A percentile compares a stretch with the other conserved stretches of the same genome.
These are phyloP conservation scores for Desoria tigrina DNA, from an alignment of 2,888 invertebrate species.

Conservation along the genomic window DNA sequence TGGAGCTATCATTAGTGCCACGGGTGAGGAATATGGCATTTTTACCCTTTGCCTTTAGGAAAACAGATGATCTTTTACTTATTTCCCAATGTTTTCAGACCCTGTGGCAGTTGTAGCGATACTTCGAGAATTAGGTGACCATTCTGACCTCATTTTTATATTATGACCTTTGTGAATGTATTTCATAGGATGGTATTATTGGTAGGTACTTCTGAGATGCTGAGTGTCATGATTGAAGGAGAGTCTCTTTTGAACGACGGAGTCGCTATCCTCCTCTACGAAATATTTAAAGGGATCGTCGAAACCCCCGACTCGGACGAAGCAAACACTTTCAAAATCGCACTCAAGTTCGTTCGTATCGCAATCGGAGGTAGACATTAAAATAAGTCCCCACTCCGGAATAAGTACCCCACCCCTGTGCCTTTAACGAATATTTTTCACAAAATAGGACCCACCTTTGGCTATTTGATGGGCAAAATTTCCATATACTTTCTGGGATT, in stretches of 20 bases:
- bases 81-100: slow-evolving; percentile 52
- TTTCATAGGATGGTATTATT: not conserved
- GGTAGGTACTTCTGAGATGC: slow-evolving; percentile 52
- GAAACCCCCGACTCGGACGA: slow-evolving; percentile 26
- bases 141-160: not conserved
- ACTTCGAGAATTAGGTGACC: slow-evolving; percentile 57
- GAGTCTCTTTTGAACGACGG: slow-evolving; percentile 60
- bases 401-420: too few species aligned
- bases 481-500: slow-evolving; percentile 56
- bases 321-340: slow-evolving; percentile 28
- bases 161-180: not conserved
- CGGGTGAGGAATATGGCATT: slow-evolving; percentile 50
- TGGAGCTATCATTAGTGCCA: slow-evolving; percentile 59
- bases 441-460: slow-evolving; percentile 56
- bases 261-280: slow-evolving; percentile 58
- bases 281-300: slow-evolving; percentile 51
- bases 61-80: not conserved
- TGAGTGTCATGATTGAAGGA: slow-evolving; percentile 58
- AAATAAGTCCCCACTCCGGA: too few species aligned
- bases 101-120: slow-evolving; percentile 60
- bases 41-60: not conserved
- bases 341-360: slow-evolving; percentile 54
- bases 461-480: slow-evolving; percentile 57
- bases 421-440: too few species aligned
- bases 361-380: slow-evolving; percentile 54